phyloP scores from a whole-genome alignment of 2,888 invertebrate species.

The Caenorhabditis sulstoni region DNA sequence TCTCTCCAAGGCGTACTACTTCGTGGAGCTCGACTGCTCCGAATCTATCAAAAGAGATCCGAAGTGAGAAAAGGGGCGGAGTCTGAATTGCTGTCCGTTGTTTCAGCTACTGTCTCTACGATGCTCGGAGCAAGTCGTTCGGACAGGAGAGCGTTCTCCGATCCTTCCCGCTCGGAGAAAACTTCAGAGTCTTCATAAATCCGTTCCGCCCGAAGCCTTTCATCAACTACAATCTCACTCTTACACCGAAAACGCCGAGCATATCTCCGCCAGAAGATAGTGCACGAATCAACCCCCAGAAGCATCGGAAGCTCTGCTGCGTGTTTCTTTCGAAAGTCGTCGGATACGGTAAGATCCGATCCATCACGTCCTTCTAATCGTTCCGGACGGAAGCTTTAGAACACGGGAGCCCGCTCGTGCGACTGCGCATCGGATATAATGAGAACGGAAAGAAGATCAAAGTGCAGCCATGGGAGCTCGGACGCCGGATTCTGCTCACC shows the following conservation, averaged over 20 bases:
- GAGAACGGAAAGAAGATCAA: neutral
- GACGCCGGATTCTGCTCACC: neutral
- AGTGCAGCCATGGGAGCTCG: neutral
- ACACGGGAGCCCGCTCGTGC: neutral
- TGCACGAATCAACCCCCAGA: too few species aligned
- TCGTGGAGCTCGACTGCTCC: slow-evolving; percentile 17
- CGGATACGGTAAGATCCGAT: neutral
- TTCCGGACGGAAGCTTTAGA: slow-evolving; percentile 1
- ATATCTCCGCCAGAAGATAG: too few species aligned
- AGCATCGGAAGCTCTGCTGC: neutral
- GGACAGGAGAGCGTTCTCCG: neutral
- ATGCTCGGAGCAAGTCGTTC: neutral
- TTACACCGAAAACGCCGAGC: too few species aligned
- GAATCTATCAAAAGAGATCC: neutral
- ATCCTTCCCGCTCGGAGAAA: too few species aligned
- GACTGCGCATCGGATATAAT: slow-evolving; percentile 1
- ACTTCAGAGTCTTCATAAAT: too few species aligned
- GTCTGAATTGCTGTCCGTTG: neutral
- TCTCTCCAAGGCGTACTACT: slow-evolving; percentile 23
- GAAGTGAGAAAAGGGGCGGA: neutral
- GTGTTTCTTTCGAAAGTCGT: neutral
- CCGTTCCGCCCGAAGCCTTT: too few species aligned
- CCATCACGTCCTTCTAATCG: neutral
- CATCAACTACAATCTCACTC: too few species aligned
- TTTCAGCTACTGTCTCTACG: slow-evolving; percentile 6